phyloP scores from a whole-genome alignment of 2,888 invertebrate species.

The Apamea crenata region DNA sequence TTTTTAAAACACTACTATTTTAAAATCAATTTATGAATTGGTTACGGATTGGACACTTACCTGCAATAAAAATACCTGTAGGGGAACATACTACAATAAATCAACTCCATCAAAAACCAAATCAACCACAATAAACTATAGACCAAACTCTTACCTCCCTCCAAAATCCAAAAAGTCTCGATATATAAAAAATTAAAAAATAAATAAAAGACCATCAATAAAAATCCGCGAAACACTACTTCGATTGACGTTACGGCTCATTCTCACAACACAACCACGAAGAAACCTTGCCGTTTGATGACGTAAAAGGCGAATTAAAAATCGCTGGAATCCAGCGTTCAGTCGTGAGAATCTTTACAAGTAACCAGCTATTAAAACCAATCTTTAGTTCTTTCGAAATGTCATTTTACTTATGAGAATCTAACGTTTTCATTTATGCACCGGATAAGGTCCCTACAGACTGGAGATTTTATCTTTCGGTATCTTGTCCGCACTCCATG shows the following conservation, averaged over 20 bases:
- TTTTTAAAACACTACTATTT: not conserved
- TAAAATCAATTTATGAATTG: not conserved
- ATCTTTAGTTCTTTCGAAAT: constrained; percentile 35
- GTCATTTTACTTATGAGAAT: constrained; percentile 19
- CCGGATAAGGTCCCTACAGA: constrained; percentile 9
- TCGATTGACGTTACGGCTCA: constrained; percentile 44
- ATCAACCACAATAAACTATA: not conserved
- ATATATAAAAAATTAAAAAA: not conserved
- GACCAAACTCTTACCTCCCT: not conserved
- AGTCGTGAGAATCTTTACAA: constrained; percentile 58
- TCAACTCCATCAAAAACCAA: not conserved
- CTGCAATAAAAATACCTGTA: not conserved
- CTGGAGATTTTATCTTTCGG: constrained; percentile 19
- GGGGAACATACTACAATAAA: not conserved
- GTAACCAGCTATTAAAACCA: constrained; percentile 40
- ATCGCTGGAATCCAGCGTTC: constrained; percentile 46
- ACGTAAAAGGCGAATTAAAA: constrained; percentile 59
- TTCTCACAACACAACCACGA: constrained; percentile 50
- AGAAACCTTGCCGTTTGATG: constrained; percentile 24
- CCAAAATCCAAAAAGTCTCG: not conserved
- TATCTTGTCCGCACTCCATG: constrained; percentile 5
- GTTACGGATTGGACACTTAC: not conserved
- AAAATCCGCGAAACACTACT: constrained; percentile 39
- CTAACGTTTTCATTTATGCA: constrained; percentile 25
- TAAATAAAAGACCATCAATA: constrained; percentile 24